Evolutionary conservation across 2,888 invertebrate species (phyloP).

Genomic region (Ennomos quercinarius): DNA sequence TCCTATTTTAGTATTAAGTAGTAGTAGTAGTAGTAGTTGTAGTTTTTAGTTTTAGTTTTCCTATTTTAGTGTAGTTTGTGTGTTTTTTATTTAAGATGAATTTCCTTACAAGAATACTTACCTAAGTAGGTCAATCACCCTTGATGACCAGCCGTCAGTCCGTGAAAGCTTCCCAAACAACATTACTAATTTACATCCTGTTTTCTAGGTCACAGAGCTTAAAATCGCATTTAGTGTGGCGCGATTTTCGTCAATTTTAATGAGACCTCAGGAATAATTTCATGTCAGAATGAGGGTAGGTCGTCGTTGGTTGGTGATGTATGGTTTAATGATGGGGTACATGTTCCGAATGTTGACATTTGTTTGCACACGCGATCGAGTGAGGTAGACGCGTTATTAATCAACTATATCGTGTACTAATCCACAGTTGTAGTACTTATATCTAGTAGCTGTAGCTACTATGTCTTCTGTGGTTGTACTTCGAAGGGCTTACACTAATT

Average conservation of each 20-base stretch:
- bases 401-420: conserved; percentile 23
- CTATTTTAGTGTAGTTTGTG: too few species aligned
- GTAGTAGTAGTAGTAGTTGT: too few species aligned
- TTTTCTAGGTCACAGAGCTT: conserved; percentile 36
- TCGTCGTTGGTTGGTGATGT: conserved; percentile 42
- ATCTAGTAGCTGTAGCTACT: too few species aligned
- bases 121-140: conserved; percentile 56
- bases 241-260: conserved; percentile 37
- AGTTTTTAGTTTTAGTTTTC: too few species aligned
- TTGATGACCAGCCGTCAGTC: conserved; percentile 46
- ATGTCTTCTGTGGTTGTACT: neutral
- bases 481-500: conserved; percentile 13
- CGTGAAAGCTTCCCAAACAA: conserved; percentile 11
- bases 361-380: conserved; percentile 50
- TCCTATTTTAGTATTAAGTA: too few species aligned
- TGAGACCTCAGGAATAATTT: conserved; percentile 36
- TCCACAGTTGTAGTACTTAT: neutral
- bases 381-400: conserved; percentile 37
- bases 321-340: conserved; percentile 47
- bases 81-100: neutral
- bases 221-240: conserved; percentile 39
- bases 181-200: conserved; percentile 43
- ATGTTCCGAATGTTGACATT: conserved; percentile 53
- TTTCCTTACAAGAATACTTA: conserved; percentile 42
- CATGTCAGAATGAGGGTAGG: conserved; percentile 35